A percentile compares a stretch with the other conserved stretches of the same genome.
phyloP scores from a whole-genome alignment of 2,888 invertebrate genomes.

The Prenolepis imparis region DNA sequence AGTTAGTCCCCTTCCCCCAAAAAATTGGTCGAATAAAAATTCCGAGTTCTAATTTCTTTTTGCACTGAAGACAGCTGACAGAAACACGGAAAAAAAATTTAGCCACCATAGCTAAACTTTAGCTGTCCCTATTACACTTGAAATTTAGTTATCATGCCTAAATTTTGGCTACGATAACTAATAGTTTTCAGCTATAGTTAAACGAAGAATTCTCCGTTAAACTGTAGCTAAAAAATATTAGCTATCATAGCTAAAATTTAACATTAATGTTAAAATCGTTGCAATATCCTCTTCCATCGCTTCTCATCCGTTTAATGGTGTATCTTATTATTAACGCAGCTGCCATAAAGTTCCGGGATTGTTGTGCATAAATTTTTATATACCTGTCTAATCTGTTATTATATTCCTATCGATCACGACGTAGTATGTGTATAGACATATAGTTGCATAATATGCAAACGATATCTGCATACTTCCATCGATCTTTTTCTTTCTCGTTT shows the following conservation, averaged over 20 bases:
- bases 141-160: no score
- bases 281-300: background rate
- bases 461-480: background rate
- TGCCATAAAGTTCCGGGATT: slow-evolving; percentile 3
- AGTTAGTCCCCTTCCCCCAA: background rate
- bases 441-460: background rate
- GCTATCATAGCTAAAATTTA: no score
- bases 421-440: background rate
- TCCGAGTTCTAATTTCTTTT: background rate
- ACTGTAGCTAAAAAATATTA: no score
- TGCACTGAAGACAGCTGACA: background rate
- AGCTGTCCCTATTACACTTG: no score
- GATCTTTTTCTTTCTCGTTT: background rate
- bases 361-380: slow-evolving; percentile 9
- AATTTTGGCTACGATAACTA: no score
- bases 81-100: no score
- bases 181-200: no score
- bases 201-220: no score
- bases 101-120: no score
- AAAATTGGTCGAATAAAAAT: background rate
- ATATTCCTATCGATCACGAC: background rate
- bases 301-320: background rate
- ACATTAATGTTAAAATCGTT: background rate
- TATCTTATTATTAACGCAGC: background rate
- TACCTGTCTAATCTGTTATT: background rate